Evolutionary conservation across 2,888 invertebrate species (phyloP).

Genomic region (Spicauda simplicius): DNA sequence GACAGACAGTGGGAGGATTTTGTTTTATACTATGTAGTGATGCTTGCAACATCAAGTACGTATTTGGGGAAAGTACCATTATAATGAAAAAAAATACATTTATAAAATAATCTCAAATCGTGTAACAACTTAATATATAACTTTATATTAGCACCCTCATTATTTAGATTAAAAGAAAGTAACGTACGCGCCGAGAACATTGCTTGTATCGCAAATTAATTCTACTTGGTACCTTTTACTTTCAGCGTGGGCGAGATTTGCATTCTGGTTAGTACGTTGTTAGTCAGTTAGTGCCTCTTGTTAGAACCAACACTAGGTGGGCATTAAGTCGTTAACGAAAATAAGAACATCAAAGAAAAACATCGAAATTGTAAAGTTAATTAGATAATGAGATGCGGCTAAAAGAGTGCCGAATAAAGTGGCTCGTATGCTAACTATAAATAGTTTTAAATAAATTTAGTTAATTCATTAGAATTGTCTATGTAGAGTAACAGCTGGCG

Average conservation of each 20-base stretch:
- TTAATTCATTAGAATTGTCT: not conserved
- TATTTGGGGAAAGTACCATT: not conserved
- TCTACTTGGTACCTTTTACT: conserved; percentile 44
- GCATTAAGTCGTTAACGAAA: conserved; percentile 44
- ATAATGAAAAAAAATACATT: not conserved
- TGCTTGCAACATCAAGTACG: too few species aligned
- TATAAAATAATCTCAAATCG: not conserved
- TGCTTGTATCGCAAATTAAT: conserved; percentile 43
- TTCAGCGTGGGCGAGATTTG: conserved; percentile 48
- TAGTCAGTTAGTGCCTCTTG: conserved; percentile 43
- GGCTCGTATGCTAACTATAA: not conserved
- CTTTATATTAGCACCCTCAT: conserved; percentile 16
- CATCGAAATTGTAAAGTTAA: conserved; percentile 36
- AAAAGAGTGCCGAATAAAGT: conserved; percentile 4
- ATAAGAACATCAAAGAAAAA: conserved; percentile 40
- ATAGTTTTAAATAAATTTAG: not conserved
- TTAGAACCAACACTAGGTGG: conserved; percentile 46
- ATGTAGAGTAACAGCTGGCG: not conserved
- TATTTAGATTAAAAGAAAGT: conserved; percentile 8
- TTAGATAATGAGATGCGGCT: conserved; percentile 44
- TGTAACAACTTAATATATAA: too few species aligned
- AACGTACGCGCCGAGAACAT: not conserved
- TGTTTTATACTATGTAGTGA: too few species aligned
- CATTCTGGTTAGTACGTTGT: conserved; percentile 43
- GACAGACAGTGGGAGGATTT: too few species aligned